Percentiles rank a stretch among this genome's conserved stretches.
phyloP scores from a whole-genome alignment of 2,797 vertebrate species.

The Melanotaenia trifasciata region DNA sequence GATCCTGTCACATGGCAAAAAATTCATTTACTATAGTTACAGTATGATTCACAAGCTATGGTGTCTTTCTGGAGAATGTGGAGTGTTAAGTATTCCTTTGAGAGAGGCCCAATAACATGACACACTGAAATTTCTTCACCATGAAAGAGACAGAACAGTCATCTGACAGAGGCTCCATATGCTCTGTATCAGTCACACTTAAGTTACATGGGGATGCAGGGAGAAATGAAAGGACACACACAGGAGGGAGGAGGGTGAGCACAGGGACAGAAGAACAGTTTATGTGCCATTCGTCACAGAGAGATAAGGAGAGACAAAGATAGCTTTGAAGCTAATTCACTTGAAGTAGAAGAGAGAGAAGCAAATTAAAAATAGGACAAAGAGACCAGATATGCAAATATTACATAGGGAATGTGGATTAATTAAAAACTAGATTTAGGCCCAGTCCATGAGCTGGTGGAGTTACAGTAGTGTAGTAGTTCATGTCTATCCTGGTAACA shows the following conservation, averaged over 20 bases:
- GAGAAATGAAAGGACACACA: constrained; percentile 31
- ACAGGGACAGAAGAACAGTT: constrained; percentile 29
- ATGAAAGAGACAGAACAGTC: constrained; percentile 28
- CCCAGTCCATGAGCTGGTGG: no score
- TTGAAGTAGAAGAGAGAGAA: constrained; percentile 16
- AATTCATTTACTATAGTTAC: not conserved
- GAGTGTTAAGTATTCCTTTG: constrained; percentile 37
- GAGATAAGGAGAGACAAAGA: constrained; percentile 44
- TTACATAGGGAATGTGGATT: not conserved
- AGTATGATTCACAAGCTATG: not conserved
- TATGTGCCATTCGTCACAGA: constrained; percentile 43
- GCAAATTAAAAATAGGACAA: constrained; percentile 36
- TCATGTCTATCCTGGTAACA: no score
- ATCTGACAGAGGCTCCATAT: constrained; percentile 54
- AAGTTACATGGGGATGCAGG: constrained; percentile 42
- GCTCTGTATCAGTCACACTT: constrained; percentile 44
- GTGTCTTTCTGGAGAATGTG: constrained; percentile 2
- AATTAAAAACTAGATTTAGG: constrained; percentile 1
- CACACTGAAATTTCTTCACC: constrained; percentile 11
- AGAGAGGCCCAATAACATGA: constrained; percentile 33
- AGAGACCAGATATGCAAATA: constrained; percentile 17
- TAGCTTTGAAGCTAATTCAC: constrained; percentile 44
- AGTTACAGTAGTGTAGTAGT: no score
- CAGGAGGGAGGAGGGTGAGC: constrained; percentile 14
- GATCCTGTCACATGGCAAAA: constrained; percentile 1